Base-by-base conservation (phyloP, 2,113 vertebrate genomes). In the Pionites leucogaster region DNA sequence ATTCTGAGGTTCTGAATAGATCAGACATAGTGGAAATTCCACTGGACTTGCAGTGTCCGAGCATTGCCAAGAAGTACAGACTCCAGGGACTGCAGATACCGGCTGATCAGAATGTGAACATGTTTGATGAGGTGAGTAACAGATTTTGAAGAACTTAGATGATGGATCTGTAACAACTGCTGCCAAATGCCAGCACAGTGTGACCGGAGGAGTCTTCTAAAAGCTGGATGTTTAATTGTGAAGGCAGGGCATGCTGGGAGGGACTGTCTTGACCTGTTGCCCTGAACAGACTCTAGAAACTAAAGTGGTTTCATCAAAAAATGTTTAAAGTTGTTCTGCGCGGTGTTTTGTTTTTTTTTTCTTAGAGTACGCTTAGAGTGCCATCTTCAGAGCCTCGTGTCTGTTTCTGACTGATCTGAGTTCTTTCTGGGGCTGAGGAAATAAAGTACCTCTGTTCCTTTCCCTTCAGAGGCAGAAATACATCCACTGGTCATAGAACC, bases 1-100 rank as follows among this genome's bases (percentile, higher is more conserved):
- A 99, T 96, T 95, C 94, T 33, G 98, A 98, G 95, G 85, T 97
- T 93, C 95, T 98, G 63, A 97, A 93, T 81, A 96, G 96, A 72
- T 97, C 97, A 55, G 97, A 97, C 85, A 96, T 98, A 76, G 98
- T 98, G 67, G 98, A 98, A 93, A 98, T 98, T 86, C 97, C 98
- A 75, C 67, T 86, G 25, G 89, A 98, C 17, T 91, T 98, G 59
- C 96, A 97, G 4, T 97, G 94, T 85, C 94, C 95, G 2, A 81
- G 96, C 59, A 81, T 98, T 93, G 98, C 98, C 47, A 97, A 97
- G 88, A 98, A 98, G 86, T 98, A 98, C 59, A 97, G 84, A 57
- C 98, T 98, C 41, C 98, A 98, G 98, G 98, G 98, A 83, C 94
- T 98, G 77, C 97, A 97, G 64, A 86, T 98, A 85, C 75, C 97